phyloP scores from a whole-genome alignment of 2,113 vertebrate species.

The Gavia stellata region DNA sequence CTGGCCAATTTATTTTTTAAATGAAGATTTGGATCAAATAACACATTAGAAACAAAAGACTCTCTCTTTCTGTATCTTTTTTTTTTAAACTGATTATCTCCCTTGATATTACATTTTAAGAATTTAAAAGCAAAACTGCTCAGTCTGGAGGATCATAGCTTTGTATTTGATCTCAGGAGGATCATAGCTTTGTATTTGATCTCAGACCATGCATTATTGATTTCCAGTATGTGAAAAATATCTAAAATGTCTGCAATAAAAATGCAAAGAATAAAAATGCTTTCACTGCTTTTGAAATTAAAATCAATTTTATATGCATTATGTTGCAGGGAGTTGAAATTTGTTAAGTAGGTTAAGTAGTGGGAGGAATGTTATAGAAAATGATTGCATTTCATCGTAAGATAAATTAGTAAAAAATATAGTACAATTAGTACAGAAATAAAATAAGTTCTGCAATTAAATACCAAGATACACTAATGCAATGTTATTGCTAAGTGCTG shows the following conservation, averaged over 20 bases:
- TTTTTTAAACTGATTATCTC: not conserved
- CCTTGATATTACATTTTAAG: slow-evolving; percentile 14
- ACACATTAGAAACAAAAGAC: not conserved
- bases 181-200: slow-evolving; percentile 13
- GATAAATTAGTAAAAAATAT: not conserved
- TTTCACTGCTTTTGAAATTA: slow-evolving; percentile 29
- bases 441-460: not conserved
- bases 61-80: not conserved
- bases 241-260: slow-evolving; percentile 30
- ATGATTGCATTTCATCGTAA: not conserved
- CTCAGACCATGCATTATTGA: slow-evolving; percentile 38
- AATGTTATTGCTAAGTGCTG: not conserved
- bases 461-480: not conserved
- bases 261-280: not conserved
- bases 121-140: slow-evolving; percentile 21
- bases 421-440: not conserved
- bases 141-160: not conserved
- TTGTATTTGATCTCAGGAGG: slow-evolving; percentile 17
- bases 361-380: slow-evolving; percentile 21
- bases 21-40: not conserved
- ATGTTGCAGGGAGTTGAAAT: not conserved
- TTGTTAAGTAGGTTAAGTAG: slow-evolving; percentile 27
- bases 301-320: slow-evolving; percentile 31
- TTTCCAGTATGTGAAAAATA: not conserved
- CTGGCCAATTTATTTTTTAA: not conserved